Percentiles rank a stretch among this genome's conserved stretches.
These are phyloP conservation scores for Aelia acuminata DNA, from an alignment of 2,888 invertebrate genomes.

Conservation along the genomic window DNA sequence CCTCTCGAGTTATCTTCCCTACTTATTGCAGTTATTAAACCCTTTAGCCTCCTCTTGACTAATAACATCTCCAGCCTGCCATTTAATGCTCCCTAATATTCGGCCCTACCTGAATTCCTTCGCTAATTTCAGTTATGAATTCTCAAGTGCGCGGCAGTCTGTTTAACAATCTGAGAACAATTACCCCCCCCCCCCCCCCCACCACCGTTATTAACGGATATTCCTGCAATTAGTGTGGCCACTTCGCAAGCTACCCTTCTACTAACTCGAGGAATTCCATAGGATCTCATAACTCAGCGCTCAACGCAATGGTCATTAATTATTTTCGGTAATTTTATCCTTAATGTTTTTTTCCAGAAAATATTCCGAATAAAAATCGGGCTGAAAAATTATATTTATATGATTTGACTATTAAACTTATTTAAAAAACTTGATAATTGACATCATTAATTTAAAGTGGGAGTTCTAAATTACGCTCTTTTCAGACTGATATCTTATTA, in stretches of 20 bases:
- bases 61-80: slow-evolving; percentile 32
- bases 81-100: slow-evolving; percentile 39
- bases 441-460: too few relatives aligned
- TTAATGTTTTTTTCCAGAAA: background rate
- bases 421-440: too few relatives aligned
- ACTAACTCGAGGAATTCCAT: background rate
- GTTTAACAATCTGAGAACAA: slow-evolving; percentile 39
- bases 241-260: background rate
- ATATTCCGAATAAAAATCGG: too few relatives aligned
- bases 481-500: too few relatives aligned
- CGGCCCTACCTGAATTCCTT: slow-evolving; percentile 46
- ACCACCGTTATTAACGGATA: slow-evolving; percentile 25
- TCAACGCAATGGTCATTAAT: background rate
- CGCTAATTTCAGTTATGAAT: slow-evolving; percentile 44
- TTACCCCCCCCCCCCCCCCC: too few relatives aligned
- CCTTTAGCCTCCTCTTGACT: background rate
- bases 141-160: slow-evolving; percentile 39
- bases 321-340: background rate
- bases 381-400: too few relatives aligned
- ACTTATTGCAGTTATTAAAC: slow-evolving; percentile 28
- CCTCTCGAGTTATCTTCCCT: background rate
- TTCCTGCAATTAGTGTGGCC: slow-evolving; percentile 43
- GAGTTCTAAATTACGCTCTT: too few relatives aligned
- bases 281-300: background rate
- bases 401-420: too few relatives aligned